These are phyloP conservation scores for Allolobophora icterica DNA, from an alignment of 2,888 invertebrate genomes.

Conservation along the genomic window DNA sequence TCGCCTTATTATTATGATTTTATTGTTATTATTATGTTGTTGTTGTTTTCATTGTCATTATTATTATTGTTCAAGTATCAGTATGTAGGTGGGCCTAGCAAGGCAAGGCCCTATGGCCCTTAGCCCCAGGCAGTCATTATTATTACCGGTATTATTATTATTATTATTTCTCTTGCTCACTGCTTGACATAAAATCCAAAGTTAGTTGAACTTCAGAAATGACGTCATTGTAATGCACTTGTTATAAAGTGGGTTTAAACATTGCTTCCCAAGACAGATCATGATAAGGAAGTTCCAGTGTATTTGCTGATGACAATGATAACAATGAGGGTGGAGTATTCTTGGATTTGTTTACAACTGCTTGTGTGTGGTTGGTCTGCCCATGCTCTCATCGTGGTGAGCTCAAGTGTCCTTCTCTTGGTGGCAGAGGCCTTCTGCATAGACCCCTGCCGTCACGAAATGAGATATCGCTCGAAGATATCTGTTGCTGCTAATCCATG, in stretches of 20 bases:
- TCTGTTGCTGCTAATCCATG: not conserved
- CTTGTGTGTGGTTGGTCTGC: not conserved
- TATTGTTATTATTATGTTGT: no score
- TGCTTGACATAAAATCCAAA: not conserved
- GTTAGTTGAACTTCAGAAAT: not conserved
- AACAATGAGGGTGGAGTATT: not conserved
- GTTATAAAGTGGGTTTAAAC: no score
- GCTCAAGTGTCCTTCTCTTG: not conserved
- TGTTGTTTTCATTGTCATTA: no score
- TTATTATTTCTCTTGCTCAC: no score
- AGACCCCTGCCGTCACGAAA: no score
- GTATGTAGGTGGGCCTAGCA: no score
- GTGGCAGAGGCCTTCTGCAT: not conserved
- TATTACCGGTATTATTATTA: no score
- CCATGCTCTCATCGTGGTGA: not conserved
- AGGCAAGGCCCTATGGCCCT: no score
- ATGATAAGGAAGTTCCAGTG: not conserved
- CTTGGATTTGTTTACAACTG: slow-evolving; percentile 9
- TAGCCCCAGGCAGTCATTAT: no score
- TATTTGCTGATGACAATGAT: not conserved
- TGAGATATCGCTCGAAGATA: not conserved
- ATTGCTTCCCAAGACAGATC: not conserved
- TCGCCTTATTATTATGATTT: no score
- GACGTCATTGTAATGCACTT: not conserved
- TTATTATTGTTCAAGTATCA: no score